A percentile compares a stretch with the other conserved stretches of the same genome.
Conservation (phyloP, 2,113 vertebrate species). For the Falcunculus frontatus region DNA sequence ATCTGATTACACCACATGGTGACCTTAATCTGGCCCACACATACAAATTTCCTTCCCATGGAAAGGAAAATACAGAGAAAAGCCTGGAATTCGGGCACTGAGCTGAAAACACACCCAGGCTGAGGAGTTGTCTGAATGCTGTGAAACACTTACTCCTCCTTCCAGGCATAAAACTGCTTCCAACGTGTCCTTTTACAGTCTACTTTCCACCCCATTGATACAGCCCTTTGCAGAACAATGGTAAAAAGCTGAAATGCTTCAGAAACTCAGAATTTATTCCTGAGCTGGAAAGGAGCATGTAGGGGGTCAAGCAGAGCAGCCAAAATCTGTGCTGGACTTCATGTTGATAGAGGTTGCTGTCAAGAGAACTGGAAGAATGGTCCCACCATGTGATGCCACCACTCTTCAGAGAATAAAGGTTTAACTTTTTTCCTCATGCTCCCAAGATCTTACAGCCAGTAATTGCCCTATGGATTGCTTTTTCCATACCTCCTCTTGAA, state of each 20-base stretch:
- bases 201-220: background rate
- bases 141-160: background rate
- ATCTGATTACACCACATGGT: background rate
- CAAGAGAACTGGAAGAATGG: background rate
- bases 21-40: background rate
- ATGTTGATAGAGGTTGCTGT: background rate
- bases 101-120: background rate
- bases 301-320: background rate
- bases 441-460: background rate
- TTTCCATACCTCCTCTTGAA: background rate
- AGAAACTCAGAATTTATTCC: background rate
- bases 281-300: background rate
- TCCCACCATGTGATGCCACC: background rate
- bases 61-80: background rate
- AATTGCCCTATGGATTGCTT: background rate
- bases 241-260: background rate
- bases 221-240: background rate
- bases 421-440: background rate
- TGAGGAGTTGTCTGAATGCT: background rate
- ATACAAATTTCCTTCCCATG: background rate
- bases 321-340: background rate
- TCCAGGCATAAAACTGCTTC: background rate
- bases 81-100: background rate
- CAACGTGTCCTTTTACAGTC: background rate
- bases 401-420: background rate